A percentile compares a stretch with the other conserved stretches of the same genome.
phyloP scores from a whole-genome alignment of 2,797 vertebrate genomes.

The Emydoidea blandingii region DNA sequence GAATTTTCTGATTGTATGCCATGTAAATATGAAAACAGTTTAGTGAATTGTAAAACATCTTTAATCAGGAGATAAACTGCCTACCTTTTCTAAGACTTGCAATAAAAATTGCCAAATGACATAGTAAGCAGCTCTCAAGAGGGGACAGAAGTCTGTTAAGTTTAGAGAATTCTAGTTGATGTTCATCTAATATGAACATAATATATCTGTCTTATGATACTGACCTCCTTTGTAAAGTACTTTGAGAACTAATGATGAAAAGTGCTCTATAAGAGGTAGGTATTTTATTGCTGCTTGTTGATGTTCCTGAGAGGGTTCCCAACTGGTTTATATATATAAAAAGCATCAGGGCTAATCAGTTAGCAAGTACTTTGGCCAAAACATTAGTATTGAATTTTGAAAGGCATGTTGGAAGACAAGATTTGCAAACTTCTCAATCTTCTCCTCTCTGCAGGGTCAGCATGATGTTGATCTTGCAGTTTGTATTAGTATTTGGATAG shows the following conservation, averaged over 20 bases:
- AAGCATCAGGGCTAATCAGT: constrained; percentile 15
- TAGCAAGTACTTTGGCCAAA: constrained; percentile 6
- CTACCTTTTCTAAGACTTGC: constrained; percentile 12
- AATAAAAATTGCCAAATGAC: constrained; percentile 32
- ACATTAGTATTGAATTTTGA: background rate
- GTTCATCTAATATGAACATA: background rate
- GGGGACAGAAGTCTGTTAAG: constrained; percentile 10
- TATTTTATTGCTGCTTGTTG: constrained; percentile 16
- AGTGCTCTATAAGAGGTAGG: background rate
- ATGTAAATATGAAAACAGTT: background rate
- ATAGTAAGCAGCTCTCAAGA: background rate
- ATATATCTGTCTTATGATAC: background rate
- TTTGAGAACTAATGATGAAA: background rate
- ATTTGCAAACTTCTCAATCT: background rate
- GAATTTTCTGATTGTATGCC: background rate
- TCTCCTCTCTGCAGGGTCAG: background rate
- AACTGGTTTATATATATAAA: background rate
- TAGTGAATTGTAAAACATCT: background rate
- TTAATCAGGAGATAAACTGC: background rate
- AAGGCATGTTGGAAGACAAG: background rate
- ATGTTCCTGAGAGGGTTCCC: background rate
- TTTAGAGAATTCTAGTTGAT: constrained; percentile 8
- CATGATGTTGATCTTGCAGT: background rate
- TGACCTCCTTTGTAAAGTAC: background rate
- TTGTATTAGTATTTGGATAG: background rate